Evolutionary conservation across 2,888 invertebrate genomes (phyloP), one percentile per base, ranked within the genome.

Genomic region (Trimorus sp.): DNA sequence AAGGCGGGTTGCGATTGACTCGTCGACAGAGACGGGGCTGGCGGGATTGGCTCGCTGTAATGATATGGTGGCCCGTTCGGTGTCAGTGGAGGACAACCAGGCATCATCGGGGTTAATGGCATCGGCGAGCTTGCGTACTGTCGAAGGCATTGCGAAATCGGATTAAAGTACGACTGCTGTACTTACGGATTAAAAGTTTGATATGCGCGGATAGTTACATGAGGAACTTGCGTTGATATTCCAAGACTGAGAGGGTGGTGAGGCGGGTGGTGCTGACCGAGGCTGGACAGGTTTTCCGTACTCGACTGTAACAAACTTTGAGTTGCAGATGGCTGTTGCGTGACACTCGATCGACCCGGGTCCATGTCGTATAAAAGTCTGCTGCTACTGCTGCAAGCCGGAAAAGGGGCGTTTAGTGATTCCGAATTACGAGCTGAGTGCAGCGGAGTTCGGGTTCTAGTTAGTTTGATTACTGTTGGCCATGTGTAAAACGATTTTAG

Each of bases 321-420:
- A 71, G 88, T 83, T 59, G 83, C 86, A 14, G 89, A 89, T 60
- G 91, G 91, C 77, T 90, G 91, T 78, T 91, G 91, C 74, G 91
- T 91, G 36, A 92, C 95, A 54, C 94, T 94, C 83, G 95, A 94
- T 90, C 97, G 94, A 86, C 95, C 95, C 92, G 97, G 97, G 92
- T 98, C 98, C 89, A 98, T 93, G 91, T 98, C 98, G 85, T 98
- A 97, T 89, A 98, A 94, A 88, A 98, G 96, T 88, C 96, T 94
- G 93, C 85, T 82, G 70, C 85, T 84, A 71, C 86, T 89, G 58
- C 60, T 74, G 42, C 12, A 26, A 26, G 26, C 2, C 26, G 26
- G 26, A 26, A 26, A 26, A 26, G 26, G 26, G 26, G 4, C 26
- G 26, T 26, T 26, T 26, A 26, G 26, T 26, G 26, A 26, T 26